Conservation (phyloP, 2,113 vertebrate genomes). For the Sitta europaea region DNA sequence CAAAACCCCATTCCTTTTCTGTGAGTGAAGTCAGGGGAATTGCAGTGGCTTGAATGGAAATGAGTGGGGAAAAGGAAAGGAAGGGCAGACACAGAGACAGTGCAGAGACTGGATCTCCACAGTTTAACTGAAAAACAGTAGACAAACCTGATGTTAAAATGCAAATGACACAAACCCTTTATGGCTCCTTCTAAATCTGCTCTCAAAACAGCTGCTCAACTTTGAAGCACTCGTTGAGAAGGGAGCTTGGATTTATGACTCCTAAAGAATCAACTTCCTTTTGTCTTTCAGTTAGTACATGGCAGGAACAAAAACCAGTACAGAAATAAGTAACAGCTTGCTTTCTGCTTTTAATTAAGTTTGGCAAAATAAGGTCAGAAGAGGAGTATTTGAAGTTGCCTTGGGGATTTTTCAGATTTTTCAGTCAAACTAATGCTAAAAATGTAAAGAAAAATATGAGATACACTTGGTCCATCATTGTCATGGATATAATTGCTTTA, state of each 20-base stretch:
- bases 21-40: background rate
- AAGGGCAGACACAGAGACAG: background rate
- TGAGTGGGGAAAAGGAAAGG: background rate
- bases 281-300: background rate
- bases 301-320: background rate
- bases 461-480: background rate
- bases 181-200: background rate
- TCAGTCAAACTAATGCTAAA: background rate
- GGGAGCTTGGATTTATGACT: background rate
- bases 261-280: background rate
- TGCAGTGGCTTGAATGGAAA: background rate
- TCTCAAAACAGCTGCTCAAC: background rate
- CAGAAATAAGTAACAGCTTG: background rate
- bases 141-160: background rate
- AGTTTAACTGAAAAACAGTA: background rate
- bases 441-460: background rate
- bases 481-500: background rate
- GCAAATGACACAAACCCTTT: background rate
- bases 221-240: background rate
- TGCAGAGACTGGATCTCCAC: background rate
- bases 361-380: slow-evolving; percentile 14
- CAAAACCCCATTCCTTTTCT: background rate
- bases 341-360: background rate
- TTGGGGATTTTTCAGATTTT: background rate
- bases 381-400: background rate